A percentile compares a stretch with the other conserved stretches of the same genome.
phyloP scores from a whole-genome alignment of 1,140 invertebrate species.

The Saccostrea echinata region DNA sequence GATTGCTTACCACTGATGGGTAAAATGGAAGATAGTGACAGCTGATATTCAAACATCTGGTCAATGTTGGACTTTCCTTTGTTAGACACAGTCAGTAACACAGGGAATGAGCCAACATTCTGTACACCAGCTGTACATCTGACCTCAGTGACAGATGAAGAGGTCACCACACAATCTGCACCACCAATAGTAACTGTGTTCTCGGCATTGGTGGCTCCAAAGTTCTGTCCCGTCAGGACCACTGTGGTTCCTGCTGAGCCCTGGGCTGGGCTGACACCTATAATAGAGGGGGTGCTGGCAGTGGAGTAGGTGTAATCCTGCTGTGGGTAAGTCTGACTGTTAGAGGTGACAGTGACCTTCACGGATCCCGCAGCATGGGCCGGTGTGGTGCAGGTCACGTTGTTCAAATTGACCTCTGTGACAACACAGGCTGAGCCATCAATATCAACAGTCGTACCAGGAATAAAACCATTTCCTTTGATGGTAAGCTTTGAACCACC shows the following conservation, averaged over 20 bases:
- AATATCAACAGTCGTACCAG: conserved; percentile 50
- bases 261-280: conserved; percentile 52
- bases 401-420: conserved; percentile 27
- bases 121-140: conserved; percentile 62
- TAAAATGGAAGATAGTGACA: conserved; percentile 54
- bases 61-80: conserved; percentile 60
- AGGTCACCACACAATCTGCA: conserved; percentile 55
- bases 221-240: conserved; percentile 64
- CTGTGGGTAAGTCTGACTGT: conserved; percentile 52
- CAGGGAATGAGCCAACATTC: conserved; percentile 54
- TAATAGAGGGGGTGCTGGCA: conserved; percentile 62
- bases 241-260: conserved; percentile 57
- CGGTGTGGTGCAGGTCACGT: conserved; percentile 60
- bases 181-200: conserved; percentile 62
- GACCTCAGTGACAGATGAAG: conserved; percentile 50
- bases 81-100: conserved; percentile 59
- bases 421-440: conserved; percentile 43
- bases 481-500: conserved; percentile 67
- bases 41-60: conserved; percentile 63
- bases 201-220: conserved; percentile 50
- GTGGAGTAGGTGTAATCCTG: conserved; percentile 48
- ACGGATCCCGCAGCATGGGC: conserved; percentile 54
- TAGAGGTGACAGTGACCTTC: conserved; percentile 61
- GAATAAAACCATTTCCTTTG: conserved; percentile 61
- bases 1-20: conserved; percentile 64